Conservation (phyloP, 2,113 vertebrate genomes). For the Entelurus aequoreus region DNA sequence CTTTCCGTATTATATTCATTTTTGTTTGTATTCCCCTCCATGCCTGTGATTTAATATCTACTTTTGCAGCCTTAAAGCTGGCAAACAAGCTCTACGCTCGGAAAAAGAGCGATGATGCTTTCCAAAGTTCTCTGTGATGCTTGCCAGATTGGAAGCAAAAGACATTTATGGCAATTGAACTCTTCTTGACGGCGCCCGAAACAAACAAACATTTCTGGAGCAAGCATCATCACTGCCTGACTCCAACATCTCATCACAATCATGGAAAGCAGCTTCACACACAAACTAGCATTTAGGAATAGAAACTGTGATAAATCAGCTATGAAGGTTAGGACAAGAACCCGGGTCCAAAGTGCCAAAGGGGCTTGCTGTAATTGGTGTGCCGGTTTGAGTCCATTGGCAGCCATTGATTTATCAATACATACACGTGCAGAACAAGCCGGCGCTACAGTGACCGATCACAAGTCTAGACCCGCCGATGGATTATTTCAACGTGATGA, state of each 20-base stretch:
- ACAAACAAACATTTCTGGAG: not conserved
- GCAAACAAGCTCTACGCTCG: not conserved
- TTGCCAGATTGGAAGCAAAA: not conserved
- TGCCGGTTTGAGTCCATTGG: not conserved
- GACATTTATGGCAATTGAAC: not conserved
- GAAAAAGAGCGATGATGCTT: not conserved
- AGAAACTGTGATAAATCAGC: not conserved
- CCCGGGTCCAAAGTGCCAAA: not conserved
- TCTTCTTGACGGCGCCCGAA: not conserved
- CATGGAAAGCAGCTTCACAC: not conserved
- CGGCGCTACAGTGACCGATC: not conserved
- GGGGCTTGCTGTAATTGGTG: not conserved
- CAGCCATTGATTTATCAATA: conserved; percentile 6
- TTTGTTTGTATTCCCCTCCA: not conserved
- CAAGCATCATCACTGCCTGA: not conserved
- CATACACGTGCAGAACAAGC: not conserved
- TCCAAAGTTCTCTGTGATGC: not conserved
- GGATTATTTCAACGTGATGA: conserved; percentile 6
- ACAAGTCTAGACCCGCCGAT: not conserved
- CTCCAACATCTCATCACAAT: not conserved
- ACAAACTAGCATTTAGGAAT: not conserved
- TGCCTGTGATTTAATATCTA: conserved; percentile 9
- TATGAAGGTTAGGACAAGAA: not conserved
- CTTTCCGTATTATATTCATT: not conserved
- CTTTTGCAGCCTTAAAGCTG: not conserved